Evolutionary conservation across 2,888 invertebrate species (phyloP).

Genomic region (Meandrusa payeni): DNA sequence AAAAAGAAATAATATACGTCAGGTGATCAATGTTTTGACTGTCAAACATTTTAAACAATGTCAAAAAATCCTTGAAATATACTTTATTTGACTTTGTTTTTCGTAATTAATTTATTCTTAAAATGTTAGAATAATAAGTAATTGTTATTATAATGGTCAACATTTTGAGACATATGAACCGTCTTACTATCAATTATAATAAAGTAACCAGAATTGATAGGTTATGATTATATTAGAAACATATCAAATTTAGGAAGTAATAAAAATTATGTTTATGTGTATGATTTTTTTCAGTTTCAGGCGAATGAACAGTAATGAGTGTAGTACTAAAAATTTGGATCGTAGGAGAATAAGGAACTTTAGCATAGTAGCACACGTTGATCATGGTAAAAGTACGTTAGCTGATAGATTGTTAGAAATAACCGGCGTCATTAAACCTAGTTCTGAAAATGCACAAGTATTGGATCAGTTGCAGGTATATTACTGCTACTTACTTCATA

Average conservation of each 20-base stretch:
- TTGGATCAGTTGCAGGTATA: slow-evolving; percentile 86
- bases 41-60: too few relatives aligned
- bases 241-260: background rate
- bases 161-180: slow-evolving; percentile 13
- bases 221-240: slow-evolving; percentile 2
- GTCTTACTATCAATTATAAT: background rate
- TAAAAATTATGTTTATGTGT: slow-evolving; percentile 5
- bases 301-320: slow-evolving; percentile 45
- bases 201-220: slow-evolving; percentile 10
- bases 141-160: slow-evolving; percentile 12
- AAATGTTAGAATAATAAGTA: background rate
- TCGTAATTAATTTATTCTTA: too few relatives aligned
- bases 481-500: too few relatives aligned
- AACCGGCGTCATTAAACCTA: slow-evolving; percentile 89
- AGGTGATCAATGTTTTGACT: slow-evolving; percentile 15
- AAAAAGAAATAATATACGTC: too few relatives aligned
- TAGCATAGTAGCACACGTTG: slow-evolving; percentile 99
- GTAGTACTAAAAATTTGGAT: slow-evolving; percentile 37
- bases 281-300: slow-evolving; percentile 35
- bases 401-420: slow-evolving; percentile 97
- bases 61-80: too few relatives aligned
- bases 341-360: slow-evolving; percentile 90
- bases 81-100: too few relatives aligned
- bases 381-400: slow-evolving; percentile 98
- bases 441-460: slow-evolving; percentile 85